These are phyloP conservation scores for Azemiops feae DNA, from an alignment of 2,113 vertebrate species.

Conservation along the genomic window DNA sequence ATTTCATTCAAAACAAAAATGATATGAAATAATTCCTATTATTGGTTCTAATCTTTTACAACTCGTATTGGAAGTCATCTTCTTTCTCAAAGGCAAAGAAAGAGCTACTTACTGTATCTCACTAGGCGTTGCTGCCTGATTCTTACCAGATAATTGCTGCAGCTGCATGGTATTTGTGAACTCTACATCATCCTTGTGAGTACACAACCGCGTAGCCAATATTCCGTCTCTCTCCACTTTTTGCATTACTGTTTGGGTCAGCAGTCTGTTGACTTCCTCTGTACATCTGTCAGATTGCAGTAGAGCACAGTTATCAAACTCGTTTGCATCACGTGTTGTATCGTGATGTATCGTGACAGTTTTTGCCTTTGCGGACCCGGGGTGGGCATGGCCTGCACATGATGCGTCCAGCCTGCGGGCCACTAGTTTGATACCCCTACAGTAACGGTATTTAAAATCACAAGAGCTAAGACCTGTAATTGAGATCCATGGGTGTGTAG, in stretches of 20 bases:
- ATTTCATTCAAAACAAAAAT: background rate
- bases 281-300: constrained; percentile 76
- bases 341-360: no score
- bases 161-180: constrained; percentile 85
- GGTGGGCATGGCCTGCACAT: no score
- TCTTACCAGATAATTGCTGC: constrained; percentile 83
- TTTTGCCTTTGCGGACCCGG: no score
- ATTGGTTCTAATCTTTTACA: background rate
- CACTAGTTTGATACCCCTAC: background rate
- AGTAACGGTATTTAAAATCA: background rate
- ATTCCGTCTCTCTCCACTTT: constrained; percentile 87
- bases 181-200: constrained; percentile 94
- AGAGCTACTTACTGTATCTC: background rate
- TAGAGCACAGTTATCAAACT: background rate
- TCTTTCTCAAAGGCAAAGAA: background rate
- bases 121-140: background rate
- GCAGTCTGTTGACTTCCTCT: constrained; percentile 80
- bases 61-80: background rate
- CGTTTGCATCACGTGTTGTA: no score
- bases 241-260: constrained; percentile 78
- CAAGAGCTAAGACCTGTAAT: background rate
- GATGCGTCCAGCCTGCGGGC: no score
- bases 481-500: background rate
- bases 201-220: constrained; percentile 92
- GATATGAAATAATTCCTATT: background rate